Base-by-base conservation (phyloP, 1,140 invertebrate genomes). In the Bombus polaris region DNA sequence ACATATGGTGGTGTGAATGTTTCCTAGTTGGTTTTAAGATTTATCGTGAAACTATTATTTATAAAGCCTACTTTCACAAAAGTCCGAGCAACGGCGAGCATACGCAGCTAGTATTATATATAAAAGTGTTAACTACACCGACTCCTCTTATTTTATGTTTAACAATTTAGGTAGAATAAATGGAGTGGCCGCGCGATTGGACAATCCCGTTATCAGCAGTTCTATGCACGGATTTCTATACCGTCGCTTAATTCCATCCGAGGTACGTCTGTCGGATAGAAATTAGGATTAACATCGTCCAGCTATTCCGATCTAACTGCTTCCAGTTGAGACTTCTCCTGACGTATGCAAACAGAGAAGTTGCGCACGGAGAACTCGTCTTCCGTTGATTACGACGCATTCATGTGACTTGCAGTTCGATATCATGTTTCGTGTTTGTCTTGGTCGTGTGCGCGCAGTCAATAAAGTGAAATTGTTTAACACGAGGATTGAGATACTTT, bases 331-430 rank as follows among this genome's bases (percentile, higher is more conserved):
- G 83, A 91, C 88, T 91, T 91, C 86, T 84, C 86, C 83, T 79
- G 82, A 90, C 81, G 86, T 91, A 77, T 73, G 86, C 88, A 92
- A 92, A 92, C 91, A 91, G 87, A 84, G 85, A 83, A 83, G 86
- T 91, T 87, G 87, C 18, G 57, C 88, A 62, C 83, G 62, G 79
- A 86, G 72, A 86, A 84, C 73, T 90, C 83, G 85, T 68, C 80
- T 85, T 83, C 81, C 90, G 73, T 87, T 91, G 91, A 91, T 91
- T 91, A 92, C 85, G 81, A 74, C 62, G 65, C 83, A 74, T 81
- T 82, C 77, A 88, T 77, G 89, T 85, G 87, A 90, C 89, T 90
- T 86, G 81, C 77, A 75, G 84, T 84, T 88, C 81, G 84, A 91
- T 88, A 81, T 88, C 78, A 65, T 81, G 76, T 75, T 85, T 81